These are phyloP conservation scores for Aphyosemion australe DNA, from an alignment of 2,113 vertebrate genomes.

Conservation along the genomic window DNA sequence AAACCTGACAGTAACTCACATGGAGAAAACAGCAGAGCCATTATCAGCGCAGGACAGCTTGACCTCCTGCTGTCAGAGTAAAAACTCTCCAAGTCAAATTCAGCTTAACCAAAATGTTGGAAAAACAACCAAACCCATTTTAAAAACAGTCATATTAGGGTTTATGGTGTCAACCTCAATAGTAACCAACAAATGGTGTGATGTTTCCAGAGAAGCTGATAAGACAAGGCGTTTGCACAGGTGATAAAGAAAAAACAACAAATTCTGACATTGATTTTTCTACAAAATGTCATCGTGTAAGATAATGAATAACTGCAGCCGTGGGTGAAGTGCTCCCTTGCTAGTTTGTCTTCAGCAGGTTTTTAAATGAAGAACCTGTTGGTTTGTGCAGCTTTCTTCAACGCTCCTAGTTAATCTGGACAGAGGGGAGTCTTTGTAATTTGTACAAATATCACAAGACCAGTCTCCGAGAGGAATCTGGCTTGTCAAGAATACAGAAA, in stretches of 20 bases:
- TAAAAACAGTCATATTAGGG: neutral
- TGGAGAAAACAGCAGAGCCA: slow-evolving; percentile 4
- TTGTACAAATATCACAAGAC: slow-evolving; percentile 21
- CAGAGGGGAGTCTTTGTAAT: slow-evolving; percentile 42
- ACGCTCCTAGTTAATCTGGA: slow-evolving; percentile 42
- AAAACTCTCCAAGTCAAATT: neutral
- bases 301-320: slow-evolving; percentile 59
- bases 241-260: slow-evolving; percentile 69
- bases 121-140: slow-evolving; percentile 5
- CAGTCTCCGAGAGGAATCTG: neutral
- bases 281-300: slow-evolving; percentile 73
- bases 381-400: slow-evolving; percentile 50
- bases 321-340: slow-evolving; percentile 66
- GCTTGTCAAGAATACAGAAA: too few species aligned
- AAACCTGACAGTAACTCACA: neutral
- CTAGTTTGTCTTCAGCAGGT: slow-evolving; percentile 64
- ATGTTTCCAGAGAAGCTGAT: slow-evolving; percentile 28
- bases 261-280: slow-evolving; percentile 78
- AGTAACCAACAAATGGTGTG: neutral
- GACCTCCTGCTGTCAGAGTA: neutral
- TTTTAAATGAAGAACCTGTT: slow-evolving; percentile 65
- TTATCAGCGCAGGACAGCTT: neutral
- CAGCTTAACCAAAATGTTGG: neutral
- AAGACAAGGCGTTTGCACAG: slow-evolving; percentile 44
- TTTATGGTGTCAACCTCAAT: slow-evolving; percentile 12